These are phyloP conservation scores for Oscheius sp. DNA, from an alignment of 2,888 invertebrate genomes.

Conservation along the genomic window DNA sequence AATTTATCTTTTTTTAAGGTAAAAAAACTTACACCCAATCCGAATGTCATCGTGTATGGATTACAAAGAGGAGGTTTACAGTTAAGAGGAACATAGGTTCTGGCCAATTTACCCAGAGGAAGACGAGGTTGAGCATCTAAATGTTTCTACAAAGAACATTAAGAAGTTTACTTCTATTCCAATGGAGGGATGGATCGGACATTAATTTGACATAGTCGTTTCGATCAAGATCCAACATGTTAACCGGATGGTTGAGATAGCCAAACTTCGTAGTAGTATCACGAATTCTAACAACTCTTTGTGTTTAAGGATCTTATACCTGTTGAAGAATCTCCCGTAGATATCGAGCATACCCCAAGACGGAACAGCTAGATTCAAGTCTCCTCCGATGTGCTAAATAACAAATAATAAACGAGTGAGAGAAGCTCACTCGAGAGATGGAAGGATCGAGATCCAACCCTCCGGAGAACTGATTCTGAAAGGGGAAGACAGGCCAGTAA, in stretches of 20 bases:
- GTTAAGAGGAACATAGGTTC: slow-evolving; percentile 50
- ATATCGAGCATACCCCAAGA: slow-evolving; percentile 63
- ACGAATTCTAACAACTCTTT: slow-evolving; percentile 40
- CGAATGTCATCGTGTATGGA: slow-evolving; percentile 54
- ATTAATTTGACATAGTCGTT: slow-evolving; percentile 58
- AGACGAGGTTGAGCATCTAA: slow-evolving; percentile 51
- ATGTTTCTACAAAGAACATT: background rate
- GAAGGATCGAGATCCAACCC: slow-evolving; percentile 62
- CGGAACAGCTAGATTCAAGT: slow-evolving; percentile 60
- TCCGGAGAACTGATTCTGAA: slow-evolving; percentile 59
- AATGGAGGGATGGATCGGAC: slow-evolving; percentile 50
- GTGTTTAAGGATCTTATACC: too few species aligned
- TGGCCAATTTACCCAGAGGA: slow-evolving; percentile 54
- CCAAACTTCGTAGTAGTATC: slow-evolving; percentile 60
- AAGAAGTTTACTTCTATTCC: slow-evolving; percentile 50
- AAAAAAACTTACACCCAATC: slow-evolving; percentile 46
- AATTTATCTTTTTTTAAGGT: background rate
- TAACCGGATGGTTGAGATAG: slow-evolving; percentile 61
- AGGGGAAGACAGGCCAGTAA: slow-evolving; percentile 63
- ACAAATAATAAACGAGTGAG: background rate
- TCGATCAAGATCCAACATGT: slow-evolving; percentile 61
- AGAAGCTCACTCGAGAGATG: slow-evolving; percentile 50
- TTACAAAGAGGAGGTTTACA: slow-evolving; percentile 59
- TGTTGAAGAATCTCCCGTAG: slow-evolving; percentile 57
- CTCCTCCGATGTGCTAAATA: slow-evolving; percentile 62